Evolutionary conservation across 2,113 vertebrate genomes (phyloP).

Genomic region (Tyrannus savana): DNA sequence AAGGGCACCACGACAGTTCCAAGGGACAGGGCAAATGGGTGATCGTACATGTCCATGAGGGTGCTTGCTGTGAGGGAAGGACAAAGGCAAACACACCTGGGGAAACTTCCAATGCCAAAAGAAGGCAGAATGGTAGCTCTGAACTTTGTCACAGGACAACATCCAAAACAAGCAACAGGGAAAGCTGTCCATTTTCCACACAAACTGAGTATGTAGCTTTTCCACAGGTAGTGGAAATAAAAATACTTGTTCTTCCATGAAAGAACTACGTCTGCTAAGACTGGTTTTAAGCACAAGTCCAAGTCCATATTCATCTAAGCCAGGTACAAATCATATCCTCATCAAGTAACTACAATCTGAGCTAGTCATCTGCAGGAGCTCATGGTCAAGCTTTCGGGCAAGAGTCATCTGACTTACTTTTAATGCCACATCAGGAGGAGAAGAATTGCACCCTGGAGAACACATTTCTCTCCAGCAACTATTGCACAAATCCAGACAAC

Average conservation of each 20-base stretch:
- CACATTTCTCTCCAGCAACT: background rate
- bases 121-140: background rate
- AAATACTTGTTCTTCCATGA: background rate
- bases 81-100: background rate
- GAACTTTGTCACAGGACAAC: background rate
- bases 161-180: background rate
- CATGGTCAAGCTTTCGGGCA: background rate
- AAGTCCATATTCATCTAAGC: background rate
- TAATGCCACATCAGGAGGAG: background rate
- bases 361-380: background rate
- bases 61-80: background rate
- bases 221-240: background rate
- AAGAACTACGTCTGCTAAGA: background rate
- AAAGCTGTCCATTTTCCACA: background rate
- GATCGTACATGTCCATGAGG: accelerated
- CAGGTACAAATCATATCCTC: background rate
- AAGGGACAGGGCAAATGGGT: background rate
- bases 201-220: background rate
- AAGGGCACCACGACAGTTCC: background rate
- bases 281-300: background rate
- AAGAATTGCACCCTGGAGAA: background rate
- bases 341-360: background rate
- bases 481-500: background rate
- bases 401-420: background rate
- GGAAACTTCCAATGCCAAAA: background rate